Evolutionary conservation across 2,888 invertebrate species (phyloP).

Genomic region (Pristionchus entomophagus): DNA sequence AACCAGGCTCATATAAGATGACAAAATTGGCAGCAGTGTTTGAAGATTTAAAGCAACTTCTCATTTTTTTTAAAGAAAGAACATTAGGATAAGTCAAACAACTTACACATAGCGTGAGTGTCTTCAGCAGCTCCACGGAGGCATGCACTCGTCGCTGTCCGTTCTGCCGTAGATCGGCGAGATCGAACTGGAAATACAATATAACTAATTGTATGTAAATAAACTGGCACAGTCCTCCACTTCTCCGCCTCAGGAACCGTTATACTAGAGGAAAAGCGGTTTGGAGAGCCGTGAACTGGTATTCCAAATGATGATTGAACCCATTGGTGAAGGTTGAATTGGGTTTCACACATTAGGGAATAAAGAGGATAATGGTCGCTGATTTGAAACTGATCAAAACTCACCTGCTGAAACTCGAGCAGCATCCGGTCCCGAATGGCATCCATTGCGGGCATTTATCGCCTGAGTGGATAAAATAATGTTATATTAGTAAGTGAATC

Average conservation of each 20-base stretch:
- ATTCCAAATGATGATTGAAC: no score
- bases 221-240: no score
- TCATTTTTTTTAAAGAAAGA: no score
- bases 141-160: conserved; percentile 25
- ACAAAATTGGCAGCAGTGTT: no score
- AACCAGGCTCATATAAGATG: no score
- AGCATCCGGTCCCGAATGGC: conserved; percentile 2
- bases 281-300: no score
- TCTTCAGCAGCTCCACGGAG: conserved; percentile 35
- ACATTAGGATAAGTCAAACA: no score
- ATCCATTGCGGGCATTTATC: not conserved
- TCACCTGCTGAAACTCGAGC: not conserved
- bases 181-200: conserved; percentile 31
- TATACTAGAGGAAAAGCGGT: no score
- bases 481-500: not conserved
- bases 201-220: no score
- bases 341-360: not conserved
- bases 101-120: conserved; percentile 1
- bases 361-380: not conserved
- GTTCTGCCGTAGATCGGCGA: conserved; percentile 23
- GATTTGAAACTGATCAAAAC: not conserved
- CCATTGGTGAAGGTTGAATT: no score
- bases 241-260: no score
- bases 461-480: not conserved
- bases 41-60: no score